These are phyloP conservation scores for Tryphoninae sp. DNA, from an alignment of 2,888 invertebrate species.

Conservation along the genomic window DNA sequence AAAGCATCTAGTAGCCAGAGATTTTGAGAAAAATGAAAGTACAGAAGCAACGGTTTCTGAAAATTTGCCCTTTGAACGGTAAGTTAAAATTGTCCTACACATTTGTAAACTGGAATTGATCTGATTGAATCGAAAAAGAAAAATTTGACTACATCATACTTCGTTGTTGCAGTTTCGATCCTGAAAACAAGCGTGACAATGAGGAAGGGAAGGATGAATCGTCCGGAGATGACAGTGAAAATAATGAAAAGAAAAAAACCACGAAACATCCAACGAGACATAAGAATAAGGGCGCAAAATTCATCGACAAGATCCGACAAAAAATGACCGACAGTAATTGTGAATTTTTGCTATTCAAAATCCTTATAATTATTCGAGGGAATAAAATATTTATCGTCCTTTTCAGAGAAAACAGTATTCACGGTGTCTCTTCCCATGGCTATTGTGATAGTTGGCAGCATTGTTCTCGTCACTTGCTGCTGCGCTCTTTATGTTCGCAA, in stretches of 20 bases:
- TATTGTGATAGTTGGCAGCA: constrained; percentile 58
- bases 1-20: constrained; percentile 15
- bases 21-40: constrained; percentile 36
- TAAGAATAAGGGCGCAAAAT: constrained; percentile 29
- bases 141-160: not conserved
- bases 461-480: constrained; percentile 65
- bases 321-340: constrained; percentile 58
- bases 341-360: not conserved
- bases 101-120: not conserved
- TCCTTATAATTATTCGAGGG: not conserved
- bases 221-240: constrained; percentile 1
- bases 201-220: constrained; percentile 21
- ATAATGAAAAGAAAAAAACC: constrained; percentile 13
- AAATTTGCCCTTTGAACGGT: constrained; percentile 58
- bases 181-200: constrained; percentile 42
- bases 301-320: constrained; percentile 37
- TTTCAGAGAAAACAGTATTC: constrained; percentile 47
- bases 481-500: constrained; percentile 67
- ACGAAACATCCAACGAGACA: constrained; percentile 8
- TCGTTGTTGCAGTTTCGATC: constrained; percentile 53
- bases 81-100: not conserved
- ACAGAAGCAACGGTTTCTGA: constrained; percentile 14
- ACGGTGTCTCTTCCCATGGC: constrained; percentile 59
- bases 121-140: not conserved
- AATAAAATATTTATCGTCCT: not conserved